Evolutionary conservation across 2,113 vertebrate genomes (phyloP).

Genomic region (Apodemus sylvaticus): DNA sequence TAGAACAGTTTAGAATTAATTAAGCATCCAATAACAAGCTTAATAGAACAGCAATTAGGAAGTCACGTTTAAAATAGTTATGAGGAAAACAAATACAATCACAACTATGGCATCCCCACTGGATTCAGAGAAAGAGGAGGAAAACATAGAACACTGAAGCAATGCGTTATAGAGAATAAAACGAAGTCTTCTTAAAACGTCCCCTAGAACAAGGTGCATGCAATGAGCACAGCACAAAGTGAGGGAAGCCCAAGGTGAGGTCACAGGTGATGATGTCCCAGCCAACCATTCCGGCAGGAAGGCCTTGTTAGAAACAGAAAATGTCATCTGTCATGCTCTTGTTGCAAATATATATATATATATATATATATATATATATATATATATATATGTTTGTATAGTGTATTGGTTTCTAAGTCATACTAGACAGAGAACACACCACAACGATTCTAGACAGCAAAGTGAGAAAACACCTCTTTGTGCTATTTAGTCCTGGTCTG

Average conservation of each 20-base stretch:
- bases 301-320: fast-evolving
- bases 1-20: neutral
- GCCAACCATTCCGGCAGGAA: neutral
- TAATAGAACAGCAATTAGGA: neutral
- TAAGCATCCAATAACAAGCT: neutral
- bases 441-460: neutral
- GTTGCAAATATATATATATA: neutral
- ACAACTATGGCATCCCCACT: neutral
- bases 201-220: neutral
- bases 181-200: neutral
- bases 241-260: neutral
- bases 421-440: neutral
- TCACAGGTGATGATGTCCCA: fast-evolving
- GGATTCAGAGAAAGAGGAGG: neutral
- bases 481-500: neutral
- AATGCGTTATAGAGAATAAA: neutral
- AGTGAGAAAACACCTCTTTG: neutral
- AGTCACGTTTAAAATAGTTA: neutral
- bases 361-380: neutral
- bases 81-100: neutral
- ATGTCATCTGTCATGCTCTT: too few relatives aligned
- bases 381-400: neutral
- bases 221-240: neutral
- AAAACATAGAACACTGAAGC: neutral
- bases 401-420: neutral